Base-by-base conservation (phyloP, 2,113 vertebrate genomes). In the Myotis lucifugus region DNA sequence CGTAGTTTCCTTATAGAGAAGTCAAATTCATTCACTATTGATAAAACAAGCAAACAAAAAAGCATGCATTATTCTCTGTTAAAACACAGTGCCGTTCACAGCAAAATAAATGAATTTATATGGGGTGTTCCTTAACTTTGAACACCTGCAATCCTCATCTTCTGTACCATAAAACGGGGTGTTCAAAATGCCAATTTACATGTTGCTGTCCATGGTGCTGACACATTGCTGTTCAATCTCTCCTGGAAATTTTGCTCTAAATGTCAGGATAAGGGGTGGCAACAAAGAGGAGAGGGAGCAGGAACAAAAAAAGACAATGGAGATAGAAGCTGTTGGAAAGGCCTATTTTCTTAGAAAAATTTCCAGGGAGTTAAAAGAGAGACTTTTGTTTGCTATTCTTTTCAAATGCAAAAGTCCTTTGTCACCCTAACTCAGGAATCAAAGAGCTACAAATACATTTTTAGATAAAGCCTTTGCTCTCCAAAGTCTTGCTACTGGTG, bases 151-250 rank as follows among this genome's bases (percentile, higher is more conserved):
- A 13, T 70, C 34, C 27, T 90, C 13, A 8, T 76, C n/a, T 89
- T 84, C 64, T 73, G 46, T 82, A 40, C n/a, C 13, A 3, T 56
- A 8, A 66, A 90, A 59, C 13, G 10, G 25, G 29, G 23, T 12
- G 2, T 40, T 86, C 3, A 14, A 15, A 82, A 69, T 0, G 6
- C 18, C 12, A 0, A 3, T 6, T 4, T 5, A 1, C 1, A 0
- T 9, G 32, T 23, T 17, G 32, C 95, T 97, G 88, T 96, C 94
- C 88, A 0, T 59, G 73, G 96, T 97, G 25, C 96, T 97, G 94
- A 95, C 78, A 9, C 27, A 0, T 40, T 3, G 0, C 32, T 11
- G 3, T 56, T 8, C 8, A 0, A 0, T 15, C n/a, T 76, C 34
- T 87, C 27, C 14, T 6, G 54, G 61, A 14, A 66, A 48, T 70